phyloP scores from a whole-genome alignment of 2,113 vertebrate genomes.

The Rallus limicola region DNA sequence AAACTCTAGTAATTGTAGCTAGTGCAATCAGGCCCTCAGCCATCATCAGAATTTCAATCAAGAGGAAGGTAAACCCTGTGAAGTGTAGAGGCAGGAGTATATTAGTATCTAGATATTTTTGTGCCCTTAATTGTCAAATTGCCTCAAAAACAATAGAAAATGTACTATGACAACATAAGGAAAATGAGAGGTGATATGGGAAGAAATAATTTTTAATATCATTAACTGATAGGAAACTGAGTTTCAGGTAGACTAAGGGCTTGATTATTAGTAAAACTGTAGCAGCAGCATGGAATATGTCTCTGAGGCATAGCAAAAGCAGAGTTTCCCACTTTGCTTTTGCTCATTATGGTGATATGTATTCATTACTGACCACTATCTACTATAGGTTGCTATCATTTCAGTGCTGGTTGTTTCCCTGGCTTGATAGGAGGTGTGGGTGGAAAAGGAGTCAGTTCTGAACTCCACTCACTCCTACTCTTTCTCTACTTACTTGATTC shows the following conservation, averaged over 20 bases:
- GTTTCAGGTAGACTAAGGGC: background rate
- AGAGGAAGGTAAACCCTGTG: constrained; percentile 15
- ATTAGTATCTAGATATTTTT: background rate
- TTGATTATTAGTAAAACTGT: background rate
- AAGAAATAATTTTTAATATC: background rate
- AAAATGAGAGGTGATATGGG: background rate
- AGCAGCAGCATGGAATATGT: background rate
- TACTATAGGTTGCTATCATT: background rate
- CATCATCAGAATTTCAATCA: constrained; percentile 64
- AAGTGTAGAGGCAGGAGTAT: background rate
- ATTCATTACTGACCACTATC: background rate
- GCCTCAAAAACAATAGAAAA: background rate
- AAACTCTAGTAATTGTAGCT: constrained; percentile 31
- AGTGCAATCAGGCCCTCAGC: background rate
- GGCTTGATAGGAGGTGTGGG: background rate
- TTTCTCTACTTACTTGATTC: constrained; percentile 5
- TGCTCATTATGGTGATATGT: background rate
- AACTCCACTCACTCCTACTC: background rate
- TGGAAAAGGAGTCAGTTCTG: constrained; percentile 1
- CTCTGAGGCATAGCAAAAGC: background rate
- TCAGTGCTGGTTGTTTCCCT: background rate
- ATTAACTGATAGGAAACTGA: background rate
- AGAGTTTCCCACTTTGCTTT: background rate
- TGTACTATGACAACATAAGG: background rate
- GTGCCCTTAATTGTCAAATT: background rate